These are phyloP conservation scores for Phrynocephalus forsythii DNA, from an alignment of 2,797 vertebrate species.

Conservation along the genomic window DNA sequence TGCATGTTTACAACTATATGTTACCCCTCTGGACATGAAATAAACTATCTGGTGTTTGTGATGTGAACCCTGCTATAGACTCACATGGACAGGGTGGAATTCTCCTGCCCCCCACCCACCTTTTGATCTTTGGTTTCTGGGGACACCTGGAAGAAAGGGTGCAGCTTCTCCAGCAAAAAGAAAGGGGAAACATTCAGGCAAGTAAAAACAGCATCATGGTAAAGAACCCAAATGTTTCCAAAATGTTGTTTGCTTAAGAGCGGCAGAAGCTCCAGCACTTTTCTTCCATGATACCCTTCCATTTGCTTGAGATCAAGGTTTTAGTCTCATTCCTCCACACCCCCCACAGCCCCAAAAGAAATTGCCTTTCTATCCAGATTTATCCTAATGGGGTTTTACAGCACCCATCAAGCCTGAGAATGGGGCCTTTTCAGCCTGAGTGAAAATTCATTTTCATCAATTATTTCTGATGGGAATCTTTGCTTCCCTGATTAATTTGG, in stretches of 20 bases:
- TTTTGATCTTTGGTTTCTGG: too few relatives aligned
- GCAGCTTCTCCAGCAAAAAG: too few relatives aligned
- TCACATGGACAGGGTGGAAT: too few relatives aligned
- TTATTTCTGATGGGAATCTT: slow-evolving; percentile 59
- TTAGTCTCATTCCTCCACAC: slow-evolving; percentile 71
- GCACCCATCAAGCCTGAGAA: slow-evolving; percentile 66
- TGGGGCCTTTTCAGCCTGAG: slow-evolving; percentile 59
- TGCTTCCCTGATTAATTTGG: slow-evolving; percentile 51
- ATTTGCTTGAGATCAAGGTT: slow-evolving; percentile 76
- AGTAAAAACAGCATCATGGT: too few relatives aligned
- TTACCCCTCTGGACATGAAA: too few relatives aligned
- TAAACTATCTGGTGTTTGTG: too few relatives aligned
- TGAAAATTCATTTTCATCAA: slow-evolving; percentile 68
- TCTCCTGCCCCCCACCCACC: too few relatives aligned
- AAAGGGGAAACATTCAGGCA: too few relatives aligned
- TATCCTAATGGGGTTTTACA: slow-evolving; percentile 74
- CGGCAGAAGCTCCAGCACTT: slow-evolving; percentile 60
- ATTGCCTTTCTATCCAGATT: slow-evolving; percentile 69
- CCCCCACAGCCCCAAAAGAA: slow-evolving; percentile 35
- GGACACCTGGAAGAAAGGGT: too few relatives aligned
- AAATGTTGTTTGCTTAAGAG: slow-evolving; percentile 43
- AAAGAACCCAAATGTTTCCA: neutral
- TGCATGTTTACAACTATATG: too few relatives aligned
- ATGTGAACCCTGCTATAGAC: too few relatives aligned
- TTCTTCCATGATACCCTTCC: slow-evolving; percentile 72